phyloP scores from a whole-genome alignment of 2,797 vertebrate species.

The Diglossa cyanea region DNA sequence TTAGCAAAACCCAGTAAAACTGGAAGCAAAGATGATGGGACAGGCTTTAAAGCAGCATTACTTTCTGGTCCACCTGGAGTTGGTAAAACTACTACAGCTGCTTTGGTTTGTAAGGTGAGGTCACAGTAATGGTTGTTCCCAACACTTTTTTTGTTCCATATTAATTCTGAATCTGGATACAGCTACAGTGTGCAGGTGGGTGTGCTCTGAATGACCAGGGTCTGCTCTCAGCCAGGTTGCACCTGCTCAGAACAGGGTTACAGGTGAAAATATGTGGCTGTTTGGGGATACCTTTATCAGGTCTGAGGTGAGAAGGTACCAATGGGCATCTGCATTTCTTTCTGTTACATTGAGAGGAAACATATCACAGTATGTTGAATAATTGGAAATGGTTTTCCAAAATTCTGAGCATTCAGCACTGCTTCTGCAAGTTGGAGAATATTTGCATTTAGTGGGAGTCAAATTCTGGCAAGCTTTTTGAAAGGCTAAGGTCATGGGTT shows the following conservation, averaged over 20 bases:
- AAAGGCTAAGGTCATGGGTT: not conserved
- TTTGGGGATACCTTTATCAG: not conserved
- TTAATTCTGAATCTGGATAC: not conserved
- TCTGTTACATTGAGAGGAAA: not conserved
- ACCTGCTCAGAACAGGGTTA: not conserved
- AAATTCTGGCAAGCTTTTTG: not conserved
- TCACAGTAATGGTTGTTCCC: not conserved
- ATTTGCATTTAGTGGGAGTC: not conserved
- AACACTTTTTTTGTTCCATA: not conserved
- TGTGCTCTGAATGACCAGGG: not conserved
- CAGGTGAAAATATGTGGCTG: not conserved
- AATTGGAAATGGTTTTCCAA: not conserved
- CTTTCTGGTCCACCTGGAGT: constrained; percentile 96
- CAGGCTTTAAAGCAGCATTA: constrained; percentile 88
- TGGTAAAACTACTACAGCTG: constrained; percentile 96
- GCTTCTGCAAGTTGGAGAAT: not conserved
- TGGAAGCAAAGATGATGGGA: constrained; percentile 87
- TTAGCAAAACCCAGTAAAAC: constrained; percentile 80
- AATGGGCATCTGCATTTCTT: not conserved
- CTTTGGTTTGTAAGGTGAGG: constrained; percentile 92
- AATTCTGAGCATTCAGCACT: not conserved
- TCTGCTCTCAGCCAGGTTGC: not conserved
- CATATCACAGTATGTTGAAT: not conserved
- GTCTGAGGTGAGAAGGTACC: not conserved
- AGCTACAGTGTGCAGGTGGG: not conserved